A percentile compares a stretch with the other conserved stretches of the same genome.
phyloP scores from a whole-genome alignment of 1,140 invertebrate species.

The Ditylenchus dipsaci region DNA sequence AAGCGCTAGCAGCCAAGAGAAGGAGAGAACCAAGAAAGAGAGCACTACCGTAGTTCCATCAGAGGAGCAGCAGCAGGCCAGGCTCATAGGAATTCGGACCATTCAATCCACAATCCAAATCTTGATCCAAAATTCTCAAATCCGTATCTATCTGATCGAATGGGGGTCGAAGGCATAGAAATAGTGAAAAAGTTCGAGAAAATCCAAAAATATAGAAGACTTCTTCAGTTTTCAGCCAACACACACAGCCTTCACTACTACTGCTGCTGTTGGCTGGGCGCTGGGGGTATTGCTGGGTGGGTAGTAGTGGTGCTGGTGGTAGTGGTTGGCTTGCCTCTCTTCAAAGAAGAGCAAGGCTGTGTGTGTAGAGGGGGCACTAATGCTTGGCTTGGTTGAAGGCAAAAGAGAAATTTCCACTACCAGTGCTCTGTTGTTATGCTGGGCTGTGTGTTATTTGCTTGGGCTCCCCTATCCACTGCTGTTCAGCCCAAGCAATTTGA shows the following conservation, averaged over 20 bases:
- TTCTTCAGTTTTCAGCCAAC: slow-evolving; percentile 5
- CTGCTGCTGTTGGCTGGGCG: too few relatives aligned
- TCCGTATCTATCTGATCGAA: background rate
- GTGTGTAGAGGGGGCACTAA: too few relatives aligned
- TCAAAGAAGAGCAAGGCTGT: too few relatives aligned
- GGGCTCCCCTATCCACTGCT: too few relatives aligned
- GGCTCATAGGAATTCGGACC: background rate
- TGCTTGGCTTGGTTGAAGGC: too few relatives aligned
- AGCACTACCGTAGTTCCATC: background rate
- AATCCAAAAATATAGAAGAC: slow-evolving; percentile 2
- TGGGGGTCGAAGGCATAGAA: background rate
- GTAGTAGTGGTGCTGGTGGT: too few relatives aligned
- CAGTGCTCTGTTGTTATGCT: too few relatives aligned
- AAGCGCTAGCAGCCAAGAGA: background rate
- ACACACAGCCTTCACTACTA: background rate
- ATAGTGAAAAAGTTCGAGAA: background rate
- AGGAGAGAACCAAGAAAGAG: background rate
- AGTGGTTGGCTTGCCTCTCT: too few relatives aligned
- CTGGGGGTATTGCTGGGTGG: too few relatives aligned
- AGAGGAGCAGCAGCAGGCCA: background rate
- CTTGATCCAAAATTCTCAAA: background rate
- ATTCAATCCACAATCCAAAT: background rate
- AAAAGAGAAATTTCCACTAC: too few relatives aligned
- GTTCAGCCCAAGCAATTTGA: too few relatives aligned
- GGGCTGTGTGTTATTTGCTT: too few relatives aligned